Percentiles rank a stretch among this genome's conserved stretches.
phyloP scores from a whole-genome alignment of 2,888 invertebrate genomes.

The Campaea margaritaria region DNA sequence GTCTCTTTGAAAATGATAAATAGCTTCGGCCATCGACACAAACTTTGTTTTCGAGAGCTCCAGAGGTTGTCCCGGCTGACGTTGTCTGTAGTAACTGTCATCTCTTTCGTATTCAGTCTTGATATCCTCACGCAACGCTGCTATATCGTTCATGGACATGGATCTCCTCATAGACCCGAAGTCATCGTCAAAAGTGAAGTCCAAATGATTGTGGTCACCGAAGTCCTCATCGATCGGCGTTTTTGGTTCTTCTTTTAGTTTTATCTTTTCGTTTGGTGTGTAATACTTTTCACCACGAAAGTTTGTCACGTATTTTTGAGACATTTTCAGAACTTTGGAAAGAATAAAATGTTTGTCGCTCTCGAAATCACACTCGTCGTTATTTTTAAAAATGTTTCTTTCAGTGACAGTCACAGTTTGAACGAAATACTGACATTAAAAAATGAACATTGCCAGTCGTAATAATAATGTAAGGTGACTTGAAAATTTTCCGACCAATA shows the following conservation, averaged over 20 bases:
- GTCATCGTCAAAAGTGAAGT: conserved; percentile 57
- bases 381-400: conserved; percentile 47
- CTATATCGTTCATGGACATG: conserved; percentile 73
- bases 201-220: conserved; percentile 63
- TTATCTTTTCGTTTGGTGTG: conserved; percentile 60
- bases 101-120: conserved; percentile 55
- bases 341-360: neutral
- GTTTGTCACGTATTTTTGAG: conserved; percentile 66
- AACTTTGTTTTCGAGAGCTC: conserved; percentile 75
- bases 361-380: conserved; percentile 34
- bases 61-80: conserved; percentile 53
- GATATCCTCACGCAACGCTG: conserved; percentile 58
- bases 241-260: conserved; percentile 70
- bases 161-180: conserved; percentile 67
- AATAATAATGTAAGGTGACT: neutral
- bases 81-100: conserved; percentile 54
- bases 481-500: conserved; percentile 7
- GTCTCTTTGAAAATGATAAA: conserved; percentile 83
- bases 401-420: neutral
- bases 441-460: conserved; percentile 7
- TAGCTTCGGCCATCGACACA: conserved; percentile 86
- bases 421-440: too few species aligned
- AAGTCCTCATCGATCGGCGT: conserved; percentile 72
- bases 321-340: conserved; percentile 54
- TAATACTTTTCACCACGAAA: conserved; percentile 71